Evolutionary conservation across 2,113 vertebrate species (phyloP), one percentile per base, ranked within the genome.

Genomic region (Alces alces): DNA sequence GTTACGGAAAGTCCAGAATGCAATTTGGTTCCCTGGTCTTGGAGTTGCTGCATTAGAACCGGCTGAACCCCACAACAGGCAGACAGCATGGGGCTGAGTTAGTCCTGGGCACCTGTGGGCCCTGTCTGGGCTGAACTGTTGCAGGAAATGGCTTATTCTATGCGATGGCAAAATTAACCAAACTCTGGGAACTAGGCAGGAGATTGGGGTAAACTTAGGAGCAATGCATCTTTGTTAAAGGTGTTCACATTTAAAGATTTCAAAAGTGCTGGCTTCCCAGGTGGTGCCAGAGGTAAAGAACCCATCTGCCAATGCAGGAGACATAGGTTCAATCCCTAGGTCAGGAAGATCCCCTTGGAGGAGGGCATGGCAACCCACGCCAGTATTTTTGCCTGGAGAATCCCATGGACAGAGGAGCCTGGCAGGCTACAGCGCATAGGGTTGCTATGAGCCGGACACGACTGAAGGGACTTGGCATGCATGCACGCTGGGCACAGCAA

Each of bases 11-110:
- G 2, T 27, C 43, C 13, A 30, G 79, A 27, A 21, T 19, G n/a
- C 47, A 70, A 2, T 25, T 54, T 45, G 55, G 13, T 21, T 30
- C 10, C 33, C 52, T 25, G 47, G 54, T 66, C 54, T 85, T 1
- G 12, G 58, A n/a, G 16, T 50, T 64, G 60, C 43, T 30, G 8
- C 6, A 0, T 33, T 6, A 14, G n/a, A 47, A 52, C 23, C 1
- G 0, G 52, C 30, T 1, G 0, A 60, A 84, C 2, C 25, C 28
- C 2, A 6, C 2, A 27, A 28, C 8, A 5, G 76, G 16, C 21
- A 55, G 78, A 60, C 36, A 8, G 0, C 76, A 60, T 0, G 0
- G 79, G 10, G 21, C 23, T 3, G 60, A 80, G 33, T 25, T n/a
- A 5, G 30, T 10, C 45, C 57, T 11, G 43, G 30, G 13, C 57